A percentile compares a stretch with the other conserved stretches of the same genome.
Evolutionary conservation across 2,113 vertebrate genomes (phyloP).

Genomic region (Xenopus laevis): DNA sequence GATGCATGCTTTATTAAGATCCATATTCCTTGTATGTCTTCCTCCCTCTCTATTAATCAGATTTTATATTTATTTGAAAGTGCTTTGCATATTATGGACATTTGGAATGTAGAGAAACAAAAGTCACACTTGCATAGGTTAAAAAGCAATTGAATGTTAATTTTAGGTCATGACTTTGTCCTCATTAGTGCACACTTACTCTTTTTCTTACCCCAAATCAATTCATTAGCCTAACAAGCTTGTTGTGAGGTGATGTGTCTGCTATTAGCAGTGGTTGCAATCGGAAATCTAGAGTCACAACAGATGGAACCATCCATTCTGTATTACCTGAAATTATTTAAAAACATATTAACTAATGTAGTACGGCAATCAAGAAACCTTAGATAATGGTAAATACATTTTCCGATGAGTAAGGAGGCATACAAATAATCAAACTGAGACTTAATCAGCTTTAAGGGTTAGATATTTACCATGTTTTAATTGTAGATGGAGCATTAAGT

Average conservation of each 20-base stretch:
- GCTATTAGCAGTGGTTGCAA: background rate
- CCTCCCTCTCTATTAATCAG: conserved; percentile 69
- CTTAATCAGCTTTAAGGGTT: too few species aligned
- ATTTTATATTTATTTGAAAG: conserved; percentile 49
- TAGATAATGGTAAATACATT: too few species aligned
- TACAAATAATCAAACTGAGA: too few species aligned
- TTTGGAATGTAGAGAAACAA: conserved; percentile 31
- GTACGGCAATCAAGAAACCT: too few species aligned
- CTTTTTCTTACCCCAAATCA: conserved; percentile 22
- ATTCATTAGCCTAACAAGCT: conserved; percentile 42
- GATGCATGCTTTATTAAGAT: conserved; percentile 85
- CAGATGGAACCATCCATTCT: background rate
- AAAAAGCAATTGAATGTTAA: conserved; percentile 14
- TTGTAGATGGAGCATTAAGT: too few species aligned
- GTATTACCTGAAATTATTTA: too few species aligned
- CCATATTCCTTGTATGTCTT: conserved; percentile 67
- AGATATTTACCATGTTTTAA: too few species aligned
- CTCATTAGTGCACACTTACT: conserved; percentile 31
- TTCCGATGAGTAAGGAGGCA: too few species aligned
- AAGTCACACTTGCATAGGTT: conserved; percentile 26
- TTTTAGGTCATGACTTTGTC: conserved; percentile 33
- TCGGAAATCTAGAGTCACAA: background rate
- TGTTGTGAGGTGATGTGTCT: background rate
- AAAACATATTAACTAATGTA: too few species aligned
- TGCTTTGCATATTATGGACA: conserved; percentile 18